Conservation (phyloP, 2,113 vertebrate species). For the Struthio camelus region DNA sequence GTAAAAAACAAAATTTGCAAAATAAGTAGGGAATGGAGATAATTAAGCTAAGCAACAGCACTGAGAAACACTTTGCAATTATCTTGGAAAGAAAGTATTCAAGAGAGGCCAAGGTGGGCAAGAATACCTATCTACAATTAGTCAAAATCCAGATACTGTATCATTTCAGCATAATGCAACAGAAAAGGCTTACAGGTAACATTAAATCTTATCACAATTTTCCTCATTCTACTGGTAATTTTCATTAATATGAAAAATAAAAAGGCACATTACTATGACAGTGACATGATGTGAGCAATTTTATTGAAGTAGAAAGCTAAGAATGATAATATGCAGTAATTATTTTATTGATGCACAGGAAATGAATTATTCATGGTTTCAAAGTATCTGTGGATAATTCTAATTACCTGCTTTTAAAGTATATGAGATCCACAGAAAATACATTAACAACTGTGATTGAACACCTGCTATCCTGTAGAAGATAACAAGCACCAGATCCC, state of each 20-base stretch:
- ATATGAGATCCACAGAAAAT: conserved; percentile 75
- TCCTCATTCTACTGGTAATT: conserved; percentile 53
- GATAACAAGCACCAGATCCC: conserved; percentile 19
- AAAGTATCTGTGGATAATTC: conserved; percentile 80
- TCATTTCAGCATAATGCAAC: neutral
- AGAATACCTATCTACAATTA: neutral
- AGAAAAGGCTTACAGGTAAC: conserved; percentile 11
- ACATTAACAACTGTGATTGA: conserved; percentile 76
- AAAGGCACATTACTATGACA: conserved; percentile 63
- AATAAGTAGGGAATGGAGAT: neutral
- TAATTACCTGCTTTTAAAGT: conserved; percentile 81
- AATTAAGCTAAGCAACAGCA: neutral
- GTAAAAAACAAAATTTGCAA: neutral
- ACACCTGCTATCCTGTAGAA: conserved; percentile 71
- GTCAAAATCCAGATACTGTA: neutral
- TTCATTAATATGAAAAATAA: conserved; percentile 72
- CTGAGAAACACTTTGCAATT: neutral
- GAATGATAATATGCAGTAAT: conserved; percentile 82
- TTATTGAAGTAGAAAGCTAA: conserved; percentile 79
- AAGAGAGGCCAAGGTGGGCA: neutral
- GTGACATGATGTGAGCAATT: conserved; percentile 72
- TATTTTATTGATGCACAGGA: conserved; percentile 79
- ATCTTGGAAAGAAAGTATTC: neutral
- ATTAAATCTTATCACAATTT: conserved; percentile 42
- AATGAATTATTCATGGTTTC: conserved; percentile 82